Evolutionary conservation across 1,140 invertebrate species (phyloP).

Genomic region (Diploscapter pachys): DNA sequence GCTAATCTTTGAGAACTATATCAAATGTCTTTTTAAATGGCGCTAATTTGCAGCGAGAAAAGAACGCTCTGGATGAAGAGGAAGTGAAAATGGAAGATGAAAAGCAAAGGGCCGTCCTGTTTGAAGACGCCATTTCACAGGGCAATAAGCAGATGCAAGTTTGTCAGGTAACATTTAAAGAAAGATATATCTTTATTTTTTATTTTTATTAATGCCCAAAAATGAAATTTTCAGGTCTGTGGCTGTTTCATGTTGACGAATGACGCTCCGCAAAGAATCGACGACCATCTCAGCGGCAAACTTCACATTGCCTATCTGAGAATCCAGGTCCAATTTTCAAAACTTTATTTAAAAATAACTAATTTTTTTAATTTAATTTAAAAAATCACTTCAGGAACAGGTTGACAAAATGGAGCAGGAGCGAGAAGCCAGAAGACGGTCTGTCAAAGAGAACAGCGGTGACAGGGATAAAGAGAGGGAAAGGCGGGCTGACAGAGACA

Average conservation of each 20-base stretch:
- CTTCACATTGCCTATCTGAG: constrained; percentile 29
- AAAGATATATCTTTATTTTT: too few species aligned
- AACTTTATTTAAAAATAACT: too few species aligned
- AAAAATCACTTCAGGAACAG: too few species aligned
- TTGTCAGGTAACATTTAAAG: constrained; percentile 11
- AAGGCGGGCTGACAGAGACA: too few species aligned
- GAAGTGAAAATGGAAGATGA: background rate
- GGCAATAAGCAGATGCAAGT: constrained; percentile 30
- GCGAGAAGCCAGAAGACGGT: too few species aligned
- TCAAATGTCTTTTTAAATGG: too few species aligned
- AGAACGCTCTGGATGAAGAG: constrained; percentile 6
- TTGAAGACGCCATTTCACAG: constrained; percentile 4
- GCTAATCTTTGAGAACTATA: too few species aligned
- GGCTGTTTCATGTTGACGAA: constrained; percentile 97
- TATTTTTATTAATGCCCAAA: too few species aligned
- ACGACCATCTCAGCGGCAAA: constrained; percentile 94
- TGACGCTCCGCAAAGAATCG: constrained; percentile 91
- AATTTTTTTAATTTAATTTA: too few species aligned
- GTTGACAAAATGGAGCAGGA: too few species aligned
- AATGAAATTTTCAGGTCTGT: constrained; percentile 70
- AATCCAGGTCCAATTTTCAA: background rate
- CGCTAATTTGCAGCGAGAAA: constrained; percentile 11
- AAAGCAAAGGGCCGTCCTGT: background rate
- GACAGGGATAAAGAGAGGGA: too few species aligned
- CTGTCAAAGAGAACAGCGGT: too few species aligned